Evolutionary conservation across 2,113 vertebrate species (phyloP).

Genomic region (Eptesicus fuscus): DNA sequence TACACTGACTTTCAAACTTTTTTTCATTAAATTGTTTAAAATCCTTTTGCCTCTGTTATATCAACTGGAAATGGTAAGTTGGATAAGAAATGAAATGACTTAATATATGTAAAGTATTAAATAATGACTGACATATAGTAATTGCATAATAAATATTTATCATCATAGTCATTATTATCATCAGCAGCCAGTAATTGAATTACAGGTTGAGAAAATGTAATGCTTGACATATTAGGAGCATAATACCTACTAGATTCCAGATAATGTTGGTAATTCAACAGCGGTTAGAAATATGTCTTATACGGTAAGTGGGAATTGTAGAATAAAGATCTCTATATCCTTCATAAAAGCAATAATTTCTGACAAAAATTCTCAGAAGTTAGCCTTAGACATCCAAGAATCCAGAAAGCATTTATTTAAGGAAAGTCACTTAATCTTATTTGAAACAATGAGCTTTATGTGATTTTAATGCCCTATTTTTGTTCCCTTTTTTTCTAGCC

Average conservation of each 20-base stretch:
- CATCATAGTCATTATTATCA: background rate
- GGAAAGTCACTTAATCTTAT: background rate
- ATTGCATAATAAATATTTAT: background rate
- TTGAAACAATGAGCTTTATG: background rate
- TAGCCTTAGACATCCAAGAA: background rate
- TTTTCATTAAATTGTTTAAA: background rate
- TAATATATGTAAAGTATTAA: background rate
- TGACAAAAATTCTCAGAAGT: background rate
- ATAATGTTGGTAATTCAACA: background rate
- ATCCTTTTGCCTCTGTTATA: background rate
- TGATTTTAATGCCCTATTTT: background rate
- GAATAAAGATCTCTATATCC: background rate
- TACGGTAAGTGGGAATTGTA: background rate
- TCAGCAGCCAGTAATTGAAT: background rate
- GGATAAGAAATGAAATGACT: slow-evolving; percentile 4
- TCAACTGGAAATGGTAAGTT: background rate
- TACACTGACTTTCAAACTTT: background rate
- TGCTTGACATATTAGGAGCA: background rate
- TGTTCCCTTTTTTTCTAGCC: background rate
- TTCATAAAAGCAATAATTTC: background rate
- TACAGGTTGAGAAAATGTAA: background rate
- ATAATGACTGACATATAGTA: background rate
- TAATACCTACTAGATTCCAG: background rate
- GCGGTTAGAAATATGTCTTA: background rate
- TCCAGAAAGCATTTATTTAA: background rate